Evolutionary conservation across 2,113 vertebrate species (phyloP).

Genomic region (Erythrocercus mccallii): DNA sequence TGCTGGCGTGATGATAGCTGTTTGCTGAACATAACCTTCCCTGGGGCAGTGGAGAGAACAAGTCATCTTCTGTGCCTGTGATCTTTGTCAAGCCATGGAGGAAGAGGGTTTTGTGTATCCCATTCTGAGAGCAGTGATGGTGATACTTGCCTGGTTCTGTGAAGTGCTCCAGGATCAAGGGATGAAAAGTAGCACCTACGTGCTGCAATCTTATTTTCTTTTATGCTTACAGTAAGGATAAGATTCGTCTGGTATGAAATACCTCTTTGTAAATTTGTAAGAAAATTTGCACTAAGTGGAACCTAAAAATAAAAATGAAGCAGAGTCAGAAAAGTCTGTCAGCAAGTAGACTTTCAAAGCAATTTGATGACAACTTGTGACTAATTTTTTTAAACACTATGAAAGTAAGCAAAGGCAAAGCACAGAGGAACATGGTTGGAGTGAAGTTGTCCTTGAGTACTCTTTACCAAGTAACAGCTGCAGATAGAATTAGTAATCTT

Average conservation of each 20-base stretch:
- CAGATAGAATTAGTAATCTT: background rate
- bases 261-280: background rate
- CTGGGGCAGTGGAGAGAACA: background rate
- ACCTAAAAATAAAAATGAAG: background rate
- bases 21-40: background rate
- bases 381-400: background rate
- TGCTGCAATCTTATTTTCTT: background rate
- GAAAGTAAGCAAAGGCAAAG: background rate
- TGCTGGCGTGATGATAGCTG: background rate
- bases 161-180: background rate
- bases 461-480: background rate
- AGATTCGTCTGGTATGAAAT: background rate
- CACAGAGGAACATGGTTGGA: background rate
- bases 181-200: background rate
- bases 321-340: background rate
- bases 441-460: background rate
- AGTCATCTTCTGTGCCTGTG: background rate
- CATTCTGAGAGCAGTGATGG: background rate
- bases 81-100: background rate
- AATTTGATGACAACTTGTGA: background rate
- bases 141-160: background rate
- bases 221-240: background rate
- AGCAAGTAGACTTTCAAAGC: background rate
- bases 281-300: background rate
- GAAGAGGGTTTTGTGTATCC: background rate